Base-by-base conservation (phyloP, 2,797 vertebrate species). In the Synanceia verrucosa region DNA sequence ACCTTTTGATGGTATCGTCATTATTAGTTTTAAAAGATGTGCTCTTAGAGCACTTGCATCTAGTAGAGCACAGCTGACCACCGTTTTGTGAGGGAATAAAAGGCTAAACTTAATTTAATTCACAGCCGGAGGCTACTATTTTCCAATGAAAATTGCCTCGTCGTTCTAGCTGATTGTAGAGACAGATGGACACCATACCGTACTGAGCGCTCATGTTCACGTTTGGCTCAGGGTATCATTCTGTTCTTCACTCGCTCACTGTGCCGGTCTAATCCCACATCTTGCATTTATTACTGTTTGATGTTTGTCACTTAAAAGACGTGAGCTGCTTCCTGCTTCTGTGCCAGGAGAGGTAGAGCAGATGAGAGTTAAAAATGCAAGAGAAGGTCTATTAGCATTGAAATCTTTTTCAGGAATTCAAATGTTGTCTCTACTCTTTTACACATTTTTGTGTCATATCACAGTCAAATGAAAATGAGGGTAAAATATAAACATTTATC, bases 251-350 rank as follows among this genome's bases (percentile, higher is more conserved):
- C 68, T 72, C n/a, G 2, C 73, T 81, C 65, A 60, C 75, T 52
- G 18, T 78, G 70, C 79, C 70, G 46, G 23, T 73, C 34, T 34
- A 78, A 61, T 85, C 88, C 84, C 84, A 72, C 37, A 9, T 67
- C 81, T 79, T 86, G 87, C 85, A 87, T 91, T 74, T 70, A 82
- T 90, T 87, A 88, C 84, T 75, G 74, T 83, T 89, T 91, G 90
- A 88, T 88, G 88, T 88, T 86, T 84, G 79, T 87, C 82, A 88
- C 80, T 76, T 84, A 74, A 85, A 89, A 87, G 59, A 79, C 72
- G 70, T 19, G 31, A 51, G 70, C 66, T 64, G 50, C 74, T 69
- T 81, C 62, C 72, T 60, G 57, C 19, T 44, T 64, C 28, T 55
- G 57, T 70, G 76, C 69, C 79, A 65, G 62, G 33, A 77, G 76